A percentile compares a stretch with the other conserved stretches of the same genome.
phyloP scores from a whole-genome alignment of 2,797 vertebrate genomes.

The Avahi laniger region DNA sequence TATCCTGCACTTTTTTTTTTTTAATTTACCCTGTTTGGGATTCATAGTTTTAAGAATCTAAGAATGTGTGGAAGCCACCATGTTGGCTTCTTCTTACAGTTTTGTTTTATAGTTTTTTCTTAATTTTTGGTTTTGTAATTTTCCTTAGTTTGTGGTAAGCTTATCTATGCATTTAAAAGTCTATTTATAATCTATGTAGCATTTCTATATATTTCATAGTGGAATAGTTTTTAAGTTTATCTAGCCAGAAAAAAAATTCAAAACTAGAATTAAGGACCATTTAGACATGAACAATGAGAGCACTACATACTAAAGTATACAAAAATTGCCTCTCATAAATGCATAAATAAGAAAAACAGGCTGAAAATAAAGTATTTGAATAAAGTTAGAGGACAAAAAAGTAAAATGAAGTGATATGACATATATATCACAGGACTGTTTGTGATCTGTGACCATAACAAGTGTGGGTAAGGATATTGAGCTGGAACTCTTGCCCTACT shows the following conservation, averaged over 20 bases:
- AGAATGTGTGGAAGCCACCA: neutral
- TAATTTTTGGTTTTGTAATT: neutral
- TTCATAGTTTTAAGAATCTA: neutral
- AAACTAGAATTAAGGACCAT: neutral
- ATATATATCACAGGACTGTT: neutral
- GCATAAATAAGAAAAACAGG: neutral
- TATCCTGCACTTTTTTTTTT: neutral
- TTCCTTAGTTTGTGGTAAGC: neutral
- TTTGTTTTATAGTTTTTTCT: neutral
- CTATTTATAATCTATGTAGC: neutral
- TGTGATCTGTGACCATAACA: neutral
- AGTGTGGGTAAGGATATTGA: neutral
- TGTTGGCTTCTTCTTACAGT: neutral
- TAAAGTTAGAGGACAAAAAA: neutral
- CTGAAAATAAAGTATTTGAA: neutral
- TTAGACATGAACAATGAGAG: neutral
- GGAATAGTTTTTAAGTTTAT: neutral
- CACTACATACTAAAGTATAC: neutral
- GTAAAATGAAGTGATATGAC: neutral
- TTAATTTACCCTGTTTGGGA: neutral
- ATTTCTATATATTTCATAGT: neutral
- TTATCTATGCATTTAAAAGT: neutral
- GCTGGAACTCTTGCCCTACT: neutral
- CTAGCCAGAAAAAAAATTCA: constrained; percentile 11
- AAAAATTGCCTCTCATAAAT: neutral